phyloP scores from a whole-genome alignment of 2,888 invertebrate species.

The Lasioglossum morio region DNA sequence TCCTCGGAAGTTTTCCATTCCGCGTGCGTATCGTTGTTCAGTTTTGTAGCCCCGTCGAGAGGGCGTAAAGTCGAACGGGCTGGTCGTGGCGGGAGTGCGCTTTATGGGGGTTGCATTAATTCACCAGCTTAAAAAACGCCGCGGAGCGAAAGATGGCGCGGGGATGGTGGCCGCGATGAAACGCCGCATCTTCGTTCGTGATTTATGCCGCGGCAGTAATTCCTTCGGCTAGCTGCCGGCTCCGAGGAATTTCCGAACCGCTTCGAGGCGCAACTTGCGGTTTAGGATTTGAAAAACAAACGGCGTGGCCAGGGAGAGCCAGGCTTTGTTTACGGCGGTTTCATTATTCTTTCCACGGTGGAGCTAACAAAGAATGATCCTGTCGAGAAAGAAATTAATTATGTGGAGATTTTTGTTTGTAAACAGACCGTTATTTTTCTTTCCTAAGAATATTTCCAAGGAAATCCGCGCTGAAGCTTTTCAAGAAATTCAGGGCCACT shows the following conservation, averaged over 20 bases:
- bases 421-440: not conserved
- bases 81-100: slow-evolving; percentile 53
- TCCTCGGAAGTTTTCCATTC: slow-evolving; percentile 62
- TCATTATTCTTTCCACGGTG: slow-evolving; percentile 1
- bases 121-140: slow-evolving; percentile 59
- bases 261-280: not conserved
- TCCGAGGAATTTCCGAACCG: slow-evolving; percentile 6
- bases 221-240: slow-evolving; percentile 1
- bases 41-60: slow-evolving; percentile 65
- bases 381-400: slow-evolving; percentile 9
- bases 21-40: slow-evolving; percentile 63
- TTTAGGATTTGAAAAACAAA: not conserved
- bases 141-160: not conserved
- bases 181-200: slow-evolving; percentile 35
- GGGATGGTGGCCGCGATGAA: slow-evolving; percentile 18
- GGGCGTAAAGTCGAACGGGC: slow-evolving; percentile 64
- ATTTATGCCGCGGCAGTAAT: slow-evolving; percentile 31
- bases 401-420: not conserved
- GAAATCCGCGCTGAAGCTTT: not conserved
- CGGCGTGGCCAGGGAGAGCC: not conserved
- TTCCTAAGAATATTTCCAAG: not conserved
- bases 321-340: not conserved
- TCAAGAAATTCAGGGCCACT: not conserved
- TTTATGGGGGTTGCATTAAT: slow-evolving; percentile 69
- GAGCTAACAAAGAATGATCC: not conserved